Conservation (phyloP, 1,140 invertebrate genomes). For the Zaprionus kolodkinae region DNA sequence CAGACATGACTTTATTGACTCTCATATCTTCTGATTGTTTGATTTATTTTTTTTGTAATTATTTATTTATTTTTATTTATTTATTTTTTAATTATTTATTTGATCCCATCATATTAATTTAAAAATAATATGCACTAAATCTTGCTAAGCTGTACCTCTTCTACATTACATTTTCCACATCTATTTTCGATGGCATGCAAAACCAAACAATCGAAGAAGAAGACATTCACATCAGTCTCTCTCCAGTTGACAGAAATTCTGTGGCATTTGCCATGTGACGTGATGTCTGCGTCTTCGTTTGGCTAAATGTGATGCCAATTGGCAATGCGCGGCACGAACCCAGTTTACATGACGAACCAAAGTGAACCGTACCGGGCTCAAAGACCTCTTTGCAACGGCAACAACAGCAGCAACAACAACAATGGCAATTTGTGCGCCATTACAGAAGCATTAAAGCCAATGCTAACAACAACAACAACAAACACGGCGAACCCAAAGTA, state of each 20-base stretch:
- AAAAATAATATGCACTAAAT: too few species aligned
- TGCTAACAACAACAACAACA: slow-evolving; percentile 16
- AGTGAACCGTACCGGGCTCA: slow-evolving; percentile 14
- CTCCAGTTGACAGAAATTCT: slow-evolving; percentile 9
- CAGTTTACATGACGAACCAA: slow-evolving; percentile 43
- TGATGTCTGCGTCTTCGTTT: slow-evolving; percentile 25
- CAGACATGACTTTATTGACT: too few species aligned
- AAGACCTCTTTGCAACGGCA: slow-evolving; percentile 25
- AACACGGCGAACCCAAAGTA: slow-evolving; percentile 28
- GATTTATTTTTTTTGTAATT: too few species aligned
- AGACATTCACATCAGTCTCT: slow-evolving; percentile 15
- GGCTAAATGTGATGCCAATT: slow-evolving; percentile 38
- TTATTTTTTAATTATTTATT: too few species aligned
- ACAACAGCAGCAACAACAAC: slow-evolving; percentile 30
- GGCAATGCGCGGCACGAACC: slow-evolving; percentile 66
- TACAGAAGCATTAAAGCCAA: slow-evolving; percentile 70
- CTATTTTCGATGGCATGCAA: neutral
- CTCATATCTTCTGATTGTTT: too few species aligned
- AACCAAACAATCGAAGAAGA: neutral
- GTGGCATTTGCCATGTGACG: slow-evolving; percentile 27
- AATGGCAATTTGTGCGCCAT: slow-evolving; percentile 74
- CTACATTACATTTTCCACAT: neutral
- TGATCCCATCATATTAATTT: too few species aligned
- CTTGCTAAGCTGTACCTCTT: neutral
- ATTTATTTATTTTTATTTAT: too few species aligned